Evolutionary conservation across 2,113 vertebrate genomes (phyloP).

Genomic region (Perccottus glenii): DNA sequence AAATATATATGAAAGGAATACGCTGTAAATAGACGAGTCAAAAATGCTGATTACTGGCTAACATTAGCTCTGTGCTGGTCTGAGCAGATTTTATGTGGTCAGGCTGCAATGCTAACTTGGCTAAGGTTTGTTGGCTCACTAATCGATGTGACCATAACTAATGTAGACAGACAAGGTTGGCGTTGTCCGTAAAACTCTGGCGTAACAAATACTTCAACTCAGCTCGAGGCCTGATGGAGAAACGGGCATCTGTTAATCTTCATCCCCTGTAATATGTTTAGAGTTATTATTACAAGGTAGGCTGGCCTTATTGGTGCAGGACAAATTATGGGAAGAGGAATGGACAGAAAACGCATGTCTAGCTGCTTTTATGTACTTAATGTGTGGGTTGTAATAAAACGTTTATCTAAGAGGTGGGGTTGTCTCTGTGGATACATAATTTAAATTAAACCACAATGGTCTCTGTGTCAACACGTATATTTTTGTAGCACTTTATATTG

Average conservation of each 20-base stretch:
- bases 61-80: constrained; percentile 43
- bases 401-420: no score
- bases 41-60: constrained; percentile 38
- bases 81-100: constrained; percentile 6
- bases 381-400: no score
- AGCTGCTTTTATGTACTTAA: no score
- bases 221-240: constrained; percentile 26
- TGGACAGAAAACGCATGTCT: no score
- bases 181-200: constrained; percentile 40
- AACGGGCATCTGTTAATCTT: not conserved
- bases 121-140: constrained; percentile 32
- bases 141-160: constrained; percentile 38
- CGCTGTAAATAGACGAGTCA: constrained; percentile 1
- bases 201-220: constrained; percentile 22
- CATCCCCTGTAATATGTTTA: no score
- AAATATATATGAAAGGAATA: not conserved
- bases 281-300: no score
- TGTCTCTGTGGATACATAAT: no score
- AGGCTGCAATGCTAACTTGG: constrained; percentile 33
- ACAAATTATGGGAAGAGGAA: no score
- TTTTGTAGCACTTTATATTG: no score
- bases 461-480: no score
- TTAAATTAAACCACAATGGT: no score
- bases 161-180: not conserved
- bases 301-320: no score